Conservation (phyloP, 2,113 vertebrate species). For the Oreochromis spilurus region DNA sequence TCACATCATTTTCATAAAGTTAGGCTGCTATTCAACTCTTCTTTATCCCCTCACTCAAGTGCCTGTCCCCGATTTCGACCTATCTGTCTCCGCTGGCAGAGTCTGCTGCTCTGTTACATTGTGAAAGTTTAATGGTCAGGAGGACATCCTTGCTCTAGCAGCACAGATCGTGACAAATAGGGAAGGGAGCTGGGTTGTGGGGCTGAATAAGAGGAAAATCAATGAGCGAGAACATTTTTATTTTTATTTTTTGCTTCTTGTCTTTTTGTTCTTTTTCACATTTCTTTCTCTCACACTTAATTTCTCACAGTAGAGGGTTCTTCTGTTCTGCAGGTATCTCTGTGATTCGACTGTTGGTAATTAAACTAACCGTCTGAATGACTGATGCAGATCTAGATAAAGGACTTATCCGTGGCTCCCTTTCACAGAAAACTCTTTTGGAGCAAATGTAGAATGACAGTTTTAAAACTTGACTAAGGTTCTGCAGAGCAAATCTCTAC, state of each 20-base stretch:
- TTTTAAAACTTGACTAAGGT: neutral
- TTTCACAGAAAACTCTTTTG: neutral
- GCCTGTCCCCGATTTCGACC: neutral
- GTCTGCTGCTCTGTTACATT: neutral
- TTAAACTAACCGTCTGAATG: conserved; percentile 37
- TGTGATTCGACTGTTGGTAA: conserved; percentile 18
- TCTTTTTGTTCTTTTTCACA: neutral
- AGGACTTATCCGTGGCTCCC: neutral
- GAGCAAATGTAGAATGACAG: neutral
- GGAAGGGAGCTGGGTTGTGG: neutral
- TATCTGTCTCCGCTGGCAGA: neutral
- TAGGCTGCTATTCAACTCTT: neutral
- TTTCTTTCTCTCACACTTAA: neutral
- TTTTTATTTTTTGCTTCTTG: neutral
- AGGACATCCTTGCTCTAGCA: neutral
- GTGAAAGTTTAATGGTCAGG: neutral
- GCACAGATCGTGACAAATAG: neutral
- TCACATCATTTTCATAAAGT: neutral
- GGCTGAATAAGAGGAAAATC: neutral
- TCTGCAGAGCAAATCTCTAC: neutral
- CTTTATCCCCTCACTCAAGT: neutral
- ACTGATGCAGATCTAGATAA: conserved; percentile 10
- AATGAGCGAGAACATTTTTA: neutral
- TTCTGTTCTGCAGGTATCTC: conserved; percentile 13
- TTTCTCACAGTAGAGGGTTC: conserved; percentile 4